Conservation (phyloP, 2,797 vertebrate species). For the Melanotaenia pygmaea region DNA sequence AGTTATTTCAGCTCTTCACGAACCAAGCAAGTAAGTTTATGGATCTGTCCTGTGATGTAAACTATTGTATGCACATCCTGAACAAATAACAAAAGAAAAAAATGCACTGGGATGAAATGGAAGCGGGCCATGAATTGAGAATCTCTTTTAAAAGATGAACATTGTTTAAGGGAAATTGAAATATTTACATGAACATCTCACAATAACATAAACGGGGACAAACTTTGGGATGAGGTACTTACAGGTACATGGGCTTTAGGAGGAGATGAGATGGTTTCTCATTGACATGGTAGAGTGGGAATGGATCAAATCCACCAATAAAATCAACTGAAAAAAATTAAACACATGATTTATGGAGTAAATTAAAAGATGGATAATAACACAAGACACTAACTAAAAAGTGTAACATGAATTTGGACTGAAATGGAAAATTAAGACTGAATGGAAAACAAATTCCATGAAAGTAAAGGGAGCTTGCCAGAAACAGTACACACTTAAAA, state of each 20-base stretch:
- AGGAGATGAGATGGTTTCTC: constrained; percentile 95
- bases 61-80: background rate
- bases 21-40: constrained; percentile 8
- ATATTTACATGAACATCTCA: constrained; percentile 14
- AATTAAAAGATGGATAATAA: constrained; percentile 66
- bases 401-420: constrained; percentile 17
- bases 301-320: constrained; percentile 98
- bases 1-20: constrained; percentile 31
- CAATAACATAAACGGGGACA: constrained; percentile 8
- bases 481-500: background rate
- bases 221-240: constrained; percentile 80
- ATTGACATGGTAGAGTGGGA: constrained; percentile 96
- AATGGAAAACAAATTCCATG: constrained; percentile 16
- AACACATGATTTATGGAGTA: constrained; percentile 79
- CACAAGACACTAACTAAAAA: constrained; percentile 24
- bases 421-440: constrained; percentile 40
- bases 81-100: background rate
- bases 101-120: background rate
- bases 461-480: constrained; percentile 4
- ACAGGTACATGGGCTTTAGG: constrained; percentile 92
- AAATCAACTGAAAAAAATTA: constrained; percentile 95
- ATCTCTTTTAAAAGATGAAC: too few relatives aligned
- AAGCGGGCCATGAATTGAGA: background rate
- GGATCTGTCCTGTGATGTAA: constrained; percentile 14
- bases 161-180: background rate